Conservation (phyloP, 37 sponge, comb jelly and placozoan species). For the Eunapius fragilis region DNA sequence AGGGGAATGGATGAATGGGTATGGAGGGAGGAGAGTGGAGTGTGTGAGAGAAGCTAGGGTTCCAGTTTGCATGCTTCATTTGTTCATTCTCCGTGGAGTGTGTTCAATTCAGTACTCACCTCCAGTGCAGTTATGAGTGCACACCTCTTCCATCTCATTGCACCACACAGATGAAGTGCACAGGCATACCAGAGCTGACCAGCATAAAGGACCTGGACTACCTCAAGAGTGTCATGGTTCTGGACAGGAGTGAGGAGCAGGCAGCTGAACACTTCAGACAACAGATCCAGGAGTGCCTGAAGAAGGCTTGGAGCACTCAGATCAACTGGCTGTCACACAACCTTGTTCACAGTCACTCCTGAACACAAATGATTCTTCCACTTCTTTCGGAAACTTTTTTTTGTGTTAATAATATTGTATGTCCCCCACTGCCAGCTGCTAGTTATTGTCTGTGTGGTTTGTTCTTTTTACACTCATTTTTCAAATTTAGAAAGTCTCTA, state of each 20-base stretch:
- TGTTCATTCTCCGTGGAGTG: too few relatives aligned
- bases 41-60: too few relatives aligned
- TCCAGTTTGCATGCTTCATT: too few relatives aligned
- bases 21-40: too few relatives aligned
- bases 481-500: too few relatives aligned
- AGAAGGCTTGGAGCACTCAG: conserved; percentile 82
- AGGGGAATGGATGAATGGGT: neutral
- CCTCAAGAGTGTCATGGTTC: conserved; percentile 69
- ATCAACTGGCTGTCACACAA: conserved; percentile 77
- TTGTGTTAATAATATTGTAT: neutral
- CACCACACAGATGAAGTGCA: conserved; percentile 90
- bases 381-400: neutral
- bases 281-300: conserved; percentile 74
- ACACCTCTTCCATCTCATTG: too few relatives aligned
- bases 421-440: too few relatives aligned
- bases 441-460: too few relatives aligned
- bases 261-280: conserved; percentile 77
- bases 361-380: neutral
- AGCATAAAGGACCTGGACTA: conserved; percentile 89
- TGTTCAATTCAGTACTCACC: too few relatives aligned
- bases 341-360: conserved; percentile 30
- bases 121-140: too few relatives aligned
- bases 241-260: conserved; percentile 55
- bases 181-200: conserved; percentile 91
- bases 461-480: too few relatives aligned